phyloP scores from a whole-genome alignment of 2,888 invertebrate species.

The Periphyllus acericola region DNA sequence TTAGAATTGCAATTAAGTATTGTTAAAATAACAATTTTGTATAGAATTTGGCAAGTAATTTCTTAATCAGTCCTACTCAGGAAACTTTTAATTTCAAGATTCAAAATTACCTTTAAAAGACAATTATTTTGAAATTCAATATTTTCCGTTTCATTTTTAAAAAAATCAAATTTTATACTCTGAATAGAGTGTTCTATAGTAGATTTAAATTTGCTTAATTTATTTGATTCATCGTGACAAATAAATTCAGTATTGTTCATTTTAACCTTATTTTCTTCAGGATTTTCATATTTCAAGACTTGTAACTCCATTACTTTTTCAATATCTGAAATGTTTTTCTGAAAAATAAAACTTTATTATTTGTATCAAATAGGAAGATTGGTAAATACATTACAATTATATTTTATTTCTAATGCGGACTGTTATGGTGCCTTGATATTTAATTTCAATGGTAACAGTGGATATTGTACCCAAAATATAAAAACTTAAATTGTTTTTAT shows the following conservation, averaged over 20 bases:
- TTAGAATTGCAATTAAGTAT: neutral
- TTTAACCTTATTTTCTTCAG: neutral
- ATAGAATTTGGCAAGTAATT: too few species aligned
- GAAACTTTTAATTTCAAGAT: too few species aligned
- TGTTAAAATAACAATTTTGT: neutral
- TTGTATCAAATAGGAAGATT: neutral
- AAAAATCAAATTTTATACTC: neutral
- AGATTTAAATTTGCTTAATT: neutral
- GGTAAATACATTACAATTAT: too few species aligned
- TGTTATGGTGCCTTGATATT: too few species aligned
- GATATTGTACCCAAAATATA: too few species aligned
- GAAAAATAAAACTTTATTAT: neutral
- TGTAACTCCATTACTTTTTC: neutral
- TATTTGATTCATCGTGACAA: neutral
- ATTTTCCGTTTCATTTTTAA: neutral
- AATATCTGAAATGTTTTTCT: neutral
- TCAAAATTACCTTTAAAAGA: conserved; percentile 15
- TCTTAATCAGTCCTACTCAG: too few species aligned
- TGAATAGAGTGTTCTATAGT: neutral
- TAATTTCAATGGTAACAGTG: too few species aligned
- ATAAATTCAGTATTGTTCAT: neutral
- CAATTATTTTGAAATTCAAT: neutral
- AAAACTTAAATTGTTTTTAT: too few species aligned
- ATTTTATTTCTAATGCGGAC: too few species aligned
- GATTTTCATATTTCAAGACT: neutral